phyloP scores from a whole-genome alignment of 2,797 vertebrate species.

The Sebastes minor region DNA sequence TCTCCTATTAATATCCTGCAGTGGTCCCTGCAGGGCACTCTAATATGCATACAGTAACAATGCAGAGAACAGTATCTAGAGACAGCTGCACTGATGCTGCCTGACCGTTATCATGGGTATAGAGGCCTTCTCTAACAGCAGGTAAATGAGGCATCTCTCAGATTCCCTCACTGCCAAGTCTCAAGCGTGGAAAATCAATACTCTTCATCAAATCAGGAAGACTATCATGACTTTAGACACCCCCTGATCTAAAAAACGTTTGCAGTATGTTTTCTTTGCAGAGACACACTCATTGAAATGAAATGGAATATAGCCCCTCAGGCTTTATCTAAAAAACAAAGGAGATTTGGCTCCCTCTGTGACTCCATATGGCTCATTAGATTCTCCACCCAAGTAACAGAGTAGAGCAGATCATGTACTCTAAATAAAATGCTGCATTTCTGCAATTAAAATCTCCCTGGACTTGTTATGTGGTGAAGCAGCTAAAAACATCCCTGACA shows the following conservation, averaged over 20 bases:
- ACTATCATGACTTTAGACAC: conserved; percentile 21
- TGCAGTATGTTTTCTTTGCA: conserved; percentile 6
- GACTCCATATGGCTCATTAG: conserved; percentile 62
- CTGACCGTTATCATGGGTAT: conserved; percentile 8
- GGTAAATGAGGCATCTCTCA: conserved; percentile 27
- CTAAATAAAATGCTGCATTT: background rate
- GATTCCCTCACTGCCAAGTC: conserved; percentile 30
- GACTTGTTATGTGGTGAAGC: background rate
- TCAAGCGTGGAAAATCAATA: conserved; percentile 54
- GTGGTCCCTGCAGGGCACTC: conserved; percentile 46
- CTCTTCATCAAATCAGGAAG: conserved; percentile 46
- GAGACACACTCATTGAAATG: conserved; percentile 11
- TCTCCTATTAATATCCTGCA: conserved; percentile 66
- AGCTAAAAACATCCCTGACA: background rate
- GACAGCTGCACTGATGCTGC: conserved; percentile 24
- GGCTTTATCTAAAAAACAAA: conserved; percentile 54
- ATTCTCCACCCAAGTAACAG: conserved; percentile 23
- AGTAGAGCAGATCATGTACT: background rate
- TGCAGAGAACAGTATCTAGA: conserved; percentile 39
- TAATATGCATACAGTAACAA: conserved; percentile 50
- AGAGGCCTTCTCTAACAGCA: conserved; percentile 14
- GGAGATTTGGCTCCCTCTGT: conserved; percentile 41
- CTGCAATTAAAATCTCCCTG: background rate
- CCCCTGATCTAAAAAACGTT: conserved; percentile 19
- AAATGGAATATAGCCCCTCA: conserved; percentile 38